phyloP scores from a whole-genome alignment of 1,140 invertebrate genomes.

The Solen grandis region DNA sequence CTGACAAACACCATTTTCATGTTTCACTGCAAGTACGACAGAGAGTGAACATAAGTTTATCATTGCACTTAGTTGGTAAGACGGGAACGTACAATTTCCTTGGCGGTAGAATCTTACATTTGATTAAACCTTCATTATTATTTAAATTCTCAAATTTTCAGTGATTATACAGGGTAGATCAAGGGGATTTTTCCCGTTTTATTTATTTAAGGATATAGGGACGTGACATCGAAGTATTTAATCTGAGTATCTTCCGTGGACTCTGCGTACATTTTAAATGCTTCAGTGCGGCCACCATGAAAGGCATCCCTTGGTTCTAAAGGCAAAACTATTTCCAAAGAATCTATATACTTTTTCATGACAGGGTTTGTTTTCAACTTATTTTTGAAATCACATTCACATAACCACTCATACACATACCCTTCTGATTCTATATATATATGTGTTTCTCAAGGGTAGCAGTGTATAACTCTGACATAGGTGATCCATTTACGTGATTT shows the following conservation, averaged over 20 bases:
- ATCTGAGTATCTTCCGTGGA: conserved; percentile 71
- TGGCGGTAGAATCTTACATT: too few species aligned
- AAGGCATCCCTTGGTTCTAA: conserved; percentile 70
- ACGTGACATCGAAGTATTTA: conserved; percentile 75
- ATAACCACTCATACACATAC: not conserved
- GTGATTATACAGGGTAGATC: not conserved
- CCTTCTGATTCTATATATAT: not conserved
- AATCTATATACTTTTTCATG: conserved; percentile 11
- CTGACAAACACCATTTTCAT: too few species aligned
- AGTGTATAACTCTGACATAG: not conserved
- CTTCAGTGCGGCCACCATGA: conserved; percentile 77
- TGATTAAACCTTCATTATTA: not conserved
- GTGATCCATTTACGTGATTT: not conserved
- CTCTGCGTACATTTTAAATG: conserved; percentile 66
- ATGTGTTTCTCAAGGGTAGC: not conserved
- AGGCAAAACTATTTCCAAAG: conserved; percentile 19
- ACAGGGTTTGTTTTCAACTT: not conserved
- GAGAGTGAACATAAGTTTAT: too few species aligned
- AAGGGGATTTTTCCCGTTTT: not conserved
- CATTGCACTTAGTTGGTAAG: too few species aligned
- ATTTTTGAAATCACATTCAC: conserved; percentile 13
- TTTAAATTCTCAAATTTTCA: conserved; percentile 12
- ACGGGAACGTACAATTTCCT: too few species aligned
- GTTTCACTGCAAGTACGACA: conserved; percentile 6
- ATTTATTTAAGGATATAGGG: conserved; percentile 49